Evolutionary conservation across 2,113 vertebrate species (phyloP), one percentile per base, ranked within the genome.

Genomic region (Acanthochromis polyacanthus): DNA sequence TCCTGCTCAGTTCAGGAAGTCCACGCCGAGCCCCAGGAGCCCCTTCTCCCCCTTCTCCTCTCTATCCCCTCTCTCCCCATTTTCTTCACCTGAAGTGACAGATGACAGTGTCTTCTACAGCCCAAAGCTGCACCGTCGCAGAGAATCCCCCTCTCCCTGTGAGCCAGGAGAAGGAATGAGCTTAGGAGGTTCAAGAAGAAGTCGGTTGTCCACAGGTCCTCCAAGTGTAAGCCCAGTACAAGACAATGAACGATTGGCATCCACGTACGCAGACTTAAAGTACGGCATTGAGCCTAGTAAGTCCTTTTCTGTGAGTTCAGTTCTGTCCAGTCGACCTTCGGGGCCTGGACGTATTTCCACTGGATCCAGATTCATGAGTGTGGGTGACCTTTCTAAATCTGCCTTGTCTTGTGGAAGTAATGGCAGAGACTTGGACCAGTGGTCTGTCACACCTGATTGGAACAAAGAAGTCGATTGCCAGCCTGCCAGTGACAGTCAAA

Each of bases 301-400:
- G 63, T 93, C 93, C 0, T 89, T 92, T 77, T 95, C 94, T 43
- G 94, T 95, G 4, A 93, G 86, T 36, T 93, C 93, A 0, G 92
- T 95, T 4, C 78, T 93, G n/a, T 94, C 92, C 38, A 91, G 91
- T 58, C 90, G 94, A 53, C 91, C 91, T 4, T 94, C 92, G 3
- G 84, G 93, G 6, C 90, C 93, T 9, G 92, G 91, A 23, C 92
- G 93, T 5, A 95, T 95, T 65, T 95, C 94, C 12, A 94, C 91
- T 14, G 92, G 94, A 56, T 83, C 90, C 20, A 82, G 84, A 51
- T 86, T 89, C 74, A 84, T 90, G 89, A 94, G 93, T 57, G 59
- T 91, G 17, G 90, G 91, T 10, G 92, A 94, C 64, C 89, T 93
- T 22, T 85, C 83, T 30, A 67, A 86, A 46, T 52, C 83, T 7